A percentile compares a stretch with the other conserved stretches of the same genome.
Evolutionary conservation across 2,888 invertebrate genomes (phyloP).

Genomic region (Oxyteleia sp.): DNA sequence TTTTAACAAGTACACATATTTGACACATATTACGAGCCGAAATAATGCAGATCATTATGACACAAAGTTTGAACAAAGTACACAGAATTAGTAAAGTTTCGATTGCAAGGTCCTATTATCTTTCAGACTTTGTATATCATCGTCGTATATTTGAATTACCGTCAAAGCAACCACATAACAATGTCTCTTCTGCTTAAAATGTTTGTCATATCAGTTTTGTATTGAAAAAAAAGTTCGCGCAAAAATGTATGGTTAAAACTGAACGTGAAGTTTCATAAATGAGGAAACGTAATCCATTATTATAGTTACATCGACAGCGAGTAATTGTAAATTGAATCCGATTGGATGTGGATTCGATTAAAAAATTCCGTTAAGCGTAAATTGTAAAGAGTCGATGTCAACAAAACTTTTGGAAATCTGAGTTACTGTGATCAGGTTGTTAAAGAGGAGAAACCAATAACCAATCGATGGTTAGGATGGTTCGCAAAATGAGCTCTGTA

Average conservation of each 20-base stretch:
- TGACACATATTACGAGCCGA: constrained; percentile 69
- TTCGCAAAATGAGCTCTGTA: constrained; percentile 42
- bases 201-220: constrained; percentile 33
- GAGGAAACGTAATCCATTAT: constrained; percentile 2
- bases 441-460: constrained; percentile 26
- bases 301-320: background rate
- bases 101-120: constrained; percentile 52
- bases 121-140: constrained; percentile 47
- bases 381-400: constrained; percentile 31
- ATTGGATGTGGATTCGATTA: background rate
- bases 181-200: constrained; percentile 57
- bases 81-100: constrained; percentile 59
- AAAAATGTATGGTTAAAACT: constrained; percentile 22
- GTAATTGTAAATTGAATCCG: constrained; percentile 12
- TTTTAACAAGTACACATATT: constrained; percentile 62
- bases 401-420: constrained; percentile 5
- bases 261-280: constrained; percentile 1
- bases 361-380: background rate
- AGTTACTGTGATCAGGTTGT: constrained; percentile 24
- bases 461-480: constrained; percentile 40
- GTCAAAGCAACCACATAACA: constrained; percentile 58
- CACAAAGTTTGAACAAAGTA: constrained; percentile 64
- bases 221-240: constrained; percentile 17
- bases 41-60: constrained; percentile 62
- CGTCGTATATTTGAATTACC: constrained; percentile 37